A percentile compares a stretch with the other conserved stretches of the same genome.
Evolutionary conservation across 2,888 invertebrate species (phyloP).

Genomic region (Orthosia gothica): DNA sequence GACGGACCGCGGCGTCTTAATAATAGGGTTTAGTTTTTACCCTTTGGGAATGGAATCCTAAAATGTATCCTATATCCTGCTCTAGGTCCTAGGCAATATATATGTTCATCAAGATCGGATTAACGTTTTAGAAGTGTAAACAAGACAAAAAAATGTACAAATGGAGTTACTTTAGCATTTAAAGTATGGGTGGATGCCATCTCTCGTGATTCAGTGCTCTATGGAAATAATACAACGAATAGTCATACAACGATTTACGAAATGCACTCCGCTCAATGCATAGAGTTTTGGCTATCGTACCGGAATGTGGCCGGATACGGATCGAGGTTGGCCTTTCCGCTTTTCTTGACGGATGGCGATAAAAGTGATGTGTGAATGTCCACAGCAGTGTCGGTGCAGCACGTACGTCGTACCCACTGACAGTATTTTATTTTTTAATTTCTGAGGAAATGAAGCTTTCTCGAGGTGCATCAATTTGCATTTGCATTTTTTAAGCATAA

Average conservation of each 20-base stretch:
- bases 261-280: conserved; percentile 43
- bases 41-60: no score
- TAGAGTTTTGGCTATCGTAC: conserved; percentile 56
- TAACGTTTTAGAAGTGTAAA: no score
- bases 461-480: background rate
- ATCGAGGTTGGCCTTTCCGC: conserved; percentile 56
- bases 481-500: no score
- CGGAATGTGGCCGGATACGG: conserved; percentile 50
- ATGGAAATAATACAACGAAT: conserved; percentile 23
- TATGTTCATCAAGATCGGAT: no score
- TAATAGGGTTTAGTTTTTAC: no score
- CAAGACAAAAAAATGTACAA: no score
- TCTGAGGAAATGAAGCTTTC: background rate
- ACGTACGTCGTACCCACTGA: background rate
- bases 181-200: no score
- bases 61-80: no score
- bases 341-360: conserved; percentile 42
- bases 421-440: background rate
- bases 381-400: conserved; percentile 29
- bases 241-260: conserved; percentile 39
- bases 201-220: background rate
- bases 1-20: no score
- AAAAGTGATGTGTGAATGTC: conserved; percentile 55
- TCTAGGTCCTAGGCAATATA: no score
- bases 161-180: no score